Conservation (phyloP, 2,113 vertebrate species). For the Emydura subglobosa region DNA sequence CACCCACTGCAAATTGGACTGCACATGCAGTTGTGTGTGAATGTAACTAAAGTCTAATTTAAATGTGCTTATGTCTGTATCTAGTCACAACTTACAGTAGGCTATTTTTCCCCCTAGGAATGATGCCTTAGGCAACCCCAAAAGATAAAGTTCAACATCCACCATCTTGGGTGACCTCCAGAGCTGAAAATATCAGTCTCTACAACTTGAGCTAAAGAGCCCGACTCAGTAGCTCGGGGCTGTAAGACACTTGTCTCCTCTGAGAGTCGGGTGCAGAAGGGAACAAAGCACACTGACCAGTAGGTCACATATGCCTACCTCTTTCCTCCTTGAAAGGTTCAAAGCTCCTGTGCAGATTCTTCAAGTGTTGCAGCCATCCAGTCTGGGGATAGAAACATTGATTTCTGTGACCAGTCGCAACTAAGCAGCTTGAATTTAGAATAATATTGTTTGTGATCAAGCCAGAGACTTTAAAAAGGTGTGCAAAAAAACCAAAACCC, state of each 20-base stretch:
- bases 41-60: not conserved
- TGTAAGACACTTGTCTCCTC: not conserved
- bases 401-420: not conserved
- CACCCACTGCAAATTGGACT: not conserved
- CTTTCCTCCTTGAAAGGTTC: not conserved
- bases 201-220: not conserved
- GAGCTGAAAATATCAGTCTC: not conserved
- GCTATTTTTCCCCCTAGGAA: not conserved
- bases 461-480: not conserved
- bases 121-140: not conserved
- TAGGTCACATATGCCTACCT: not conserved
- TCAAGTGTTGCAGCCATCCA: not conserved
- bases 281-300: not conserved
- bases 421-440: not conserved
- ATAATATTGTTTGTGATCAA: not conserved
- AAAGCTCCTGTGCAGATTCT: not conserved
- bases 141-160: not conserved
- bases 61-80: not conserved
- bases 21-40: not conserved
- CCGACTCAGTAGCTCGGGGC: not conserved
- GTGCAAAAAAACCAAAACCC: not conserved
- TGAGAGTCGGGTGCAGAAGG: not conserved
- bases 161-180: not conserved
- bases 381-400: not conserved
- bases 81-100: not conserved